These are phyloP conservation scores for Poicephalus meyeri DNA, from an alignment of 2,113 vertebrate genomes.

Conservation along the genomic window DNA sequence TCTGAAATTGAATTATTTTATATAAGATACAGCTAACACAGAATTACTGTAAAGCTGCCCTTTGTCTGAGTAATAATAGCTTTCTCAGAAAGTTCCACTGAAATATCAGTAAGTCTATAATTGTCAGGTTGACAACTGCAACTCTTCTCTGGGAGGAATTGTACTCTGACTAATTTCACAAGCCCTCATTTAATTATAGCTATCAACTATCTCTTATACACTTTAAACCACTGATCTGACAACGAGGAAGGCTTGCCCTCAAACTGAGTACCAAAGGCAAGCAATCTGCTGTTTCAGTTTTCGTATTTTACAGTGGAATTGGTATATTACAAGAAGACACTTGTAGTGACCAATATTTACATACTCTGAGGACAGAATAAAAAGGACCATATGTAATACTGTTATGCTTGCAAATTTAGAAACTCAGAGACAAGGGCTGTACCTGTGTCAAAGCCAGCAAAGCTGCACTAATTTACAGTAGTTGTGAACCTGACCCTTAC, in stretches of 20 bases:
- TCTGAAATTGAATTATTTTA: neutral
- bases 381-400: neutral
- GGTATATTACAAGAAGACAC: neutral
- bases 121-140: constrained; percentile 13
- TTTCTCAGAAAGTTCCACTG: constrained; percentile 1
- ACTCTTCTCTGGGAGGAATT: neutral
- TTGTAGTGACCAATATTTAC: neutral
- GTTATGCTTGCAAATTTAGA: neutral
- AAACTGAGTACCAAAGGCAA: neutral
- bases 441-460: neutral
- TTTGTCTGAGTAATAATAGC: constrained; percentile 42
- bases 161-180: neutral
- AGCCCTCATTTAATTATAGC: constrained; percentile 14
- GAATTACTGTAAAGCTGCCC: constrained; percentile 22
- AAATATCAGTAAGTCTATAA: constrained; percentile 37
- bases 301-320: neutral
- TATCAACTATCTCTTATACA: neutral
- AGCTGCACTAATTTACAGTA: neutral
- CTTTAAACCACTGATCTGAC: neutral
- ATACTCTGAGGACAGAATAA: neutral
- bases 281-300: neutral
- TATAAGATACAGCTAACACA: neutral
- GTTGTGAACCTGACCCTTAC: neutral
- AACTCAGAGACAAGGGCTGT: neutral
- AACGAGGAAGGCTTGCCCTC: neutral